A percentile compares a stretch with the other conserved stretches of the same genome.
phyloP scores from a whole-genome alignment of 2,113 vertebrate species.

The Ameiurus melas region DNA sequence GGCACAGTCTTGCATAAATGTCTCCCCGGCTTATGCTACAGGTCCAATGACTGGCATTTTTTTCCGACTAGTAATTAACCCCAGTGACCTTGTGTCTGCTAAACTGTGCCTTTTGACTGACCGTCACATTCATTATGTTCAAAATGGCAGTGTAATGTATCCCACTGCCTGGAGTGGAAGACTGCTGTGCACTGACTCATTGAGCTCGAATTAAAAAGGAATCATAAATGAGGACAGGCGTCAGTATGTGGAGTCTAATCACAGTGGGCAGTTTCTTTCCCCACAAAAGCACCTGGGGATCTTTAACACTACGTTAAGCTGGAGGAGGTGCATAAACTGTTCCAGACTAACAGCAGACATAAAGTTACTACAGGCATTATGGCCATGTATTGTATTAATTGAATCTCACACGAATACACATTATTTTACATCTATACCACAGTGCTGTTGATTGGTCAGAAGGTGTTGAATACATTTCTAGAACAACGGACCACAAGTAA shows the following conservation, averaged over 20 bases:
- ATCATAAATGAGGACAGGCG: conserved; percentile 30
- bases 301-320: conserved; percentile 12
- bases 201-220: conserved; percentile 13
- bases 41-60: conserved; percentile 46
- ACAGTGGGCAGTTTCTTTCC: conserved; percentile 21
- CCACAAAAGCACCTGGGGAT: conserved; percentile 9
- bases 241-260: conserved; percentile 36
- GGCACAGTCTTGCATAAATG: conserved; percentile 36
- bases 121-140: conserved; percentile 44
- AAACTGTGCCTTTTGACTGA: conserved; percentile 51
- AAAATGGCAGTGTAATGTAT: conserved; percentile 40
- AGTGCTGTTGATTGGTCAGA: neutral
- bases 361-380: conserved; percentile 5
- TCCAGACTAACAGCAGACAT: neutral
- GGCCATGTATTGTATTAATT: neutral
- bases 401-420: neutral
- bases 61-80: conserved; percentile 58
- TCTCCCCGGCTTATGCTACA: conserved; percentile 21
- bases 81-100: conserved; percentile 42
- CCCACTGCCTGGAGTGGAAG: conserved; percentile 17
- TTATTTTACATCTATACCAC: neutral
- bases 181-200: conserved; percentile 13
- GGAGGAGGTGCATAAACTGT: conserved; percentile 11
- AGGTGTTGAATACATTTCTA: neutral
- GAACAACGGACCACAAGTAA: neutral